Base-by-base conservation (phyloP, 2,888 invertebrate species). In the Ectemnius cavifrons region DNA sequence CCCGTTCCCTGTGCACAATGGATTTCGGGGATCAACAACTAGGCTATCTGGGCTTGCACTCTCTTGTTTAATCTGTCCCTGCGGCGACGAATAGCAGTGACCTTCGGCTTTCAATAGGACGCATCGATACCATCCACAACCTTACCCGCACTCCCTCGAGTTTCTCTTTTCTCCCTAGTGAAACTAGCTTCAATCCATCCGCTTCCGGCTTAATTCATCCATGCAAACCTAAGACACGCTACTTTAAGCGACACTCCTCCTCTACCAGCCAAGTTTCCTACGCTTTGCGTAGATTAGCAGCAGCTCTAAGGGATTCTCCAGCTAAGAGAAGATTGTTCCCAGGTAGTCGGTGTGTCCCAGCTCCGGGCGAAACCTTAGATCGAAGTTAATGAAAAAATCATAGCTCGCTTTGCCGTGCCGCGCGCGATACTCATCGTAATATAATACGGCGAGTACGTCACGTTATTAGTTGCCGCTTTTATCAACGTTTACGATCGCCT, bases 391-490 rank as follows among this genome's bases (percentile, higher is more conserved):
- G 27, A 28, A 11, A 8, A 73, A 67, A 63, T 45, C 57, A 14
- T 20, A 18, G 23, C 20, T 13, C 14, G 20, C 27, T 56, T 13
- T 75, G 5, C 67, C 75, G 77, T 77, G 71, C 46, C 37, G 57
- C 63, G n/a, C 6, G 4, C 57, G 77, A 77, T 71, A 67, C 16
- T 14, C 20, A 77, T 77, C 76, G 46, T 62, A 45, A 68, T 57
- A 66, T 66, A 75, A 75, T 71, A 71, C 56, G 4, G 37, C 58
- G 67, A 64, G 62, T 76, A 52, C 67, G 57, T 69, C 65, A 69
- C 63, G 69, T 76, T 66, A 61, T 76, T 67, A 62, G 13, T 13
- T 3, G 23, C 37, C 8, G 6, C 6, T 23, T 23, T 60, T 70
- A 73, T 76, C 76, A 11, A 0, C 0, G 16, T 18, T 16, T 11